Conservation (phyloP, 2,113 vertebrate genomes). For the Oceanodroma tethys region DNA sequence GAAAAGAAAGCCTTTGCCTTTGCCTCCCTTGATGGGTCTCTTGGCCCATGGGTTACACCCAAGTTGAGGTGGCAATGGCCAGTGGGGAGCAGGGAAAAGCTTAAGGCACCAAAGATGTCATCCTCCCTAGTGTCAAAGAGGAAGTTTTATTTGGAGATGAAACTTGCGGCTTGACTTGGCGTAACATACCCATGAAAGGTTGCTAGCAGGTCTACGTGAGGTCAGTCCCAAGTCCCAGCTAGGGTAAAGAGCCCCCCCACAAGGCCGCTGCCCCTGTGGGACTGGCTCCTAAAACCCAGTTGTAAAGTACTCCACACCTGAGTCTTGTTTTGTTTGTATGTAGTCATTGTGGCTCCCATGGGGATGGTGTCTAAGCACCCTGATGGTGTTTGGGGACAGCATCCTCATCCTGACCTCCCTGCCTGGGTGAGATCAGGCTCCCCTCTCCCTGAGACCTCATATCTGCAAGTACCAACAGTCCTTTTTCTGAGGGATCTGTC, state of each 20-base stretch:
- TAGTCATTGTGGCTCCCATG: not conserved
- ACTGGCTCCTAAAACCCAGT: not conserved
- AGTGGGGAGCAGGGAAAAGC: not conserved
- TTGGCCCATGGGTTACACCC: not conserved
- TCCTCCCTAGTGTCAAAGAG: not conserved
- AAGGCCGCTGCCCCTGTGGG: not conserved
- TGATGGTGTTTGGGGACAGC: not conserved
- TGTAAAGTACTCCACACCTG: not conserved
- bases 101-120: not conserved
- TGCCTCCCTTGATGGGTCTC: not conserved
- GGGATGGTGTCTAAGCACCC: not conserved
- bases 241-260: accelerated
- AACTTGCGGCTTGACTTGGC: not conserved
- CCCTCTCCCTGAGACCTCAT: not conserved
- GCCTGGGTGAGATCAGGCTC: not conserved
- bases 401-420: not conserved
- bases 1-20: not conserved
- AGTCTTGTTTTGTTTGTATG: not conserved
- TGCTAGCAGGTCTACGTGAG: not conserved
- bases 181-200: not conserved
- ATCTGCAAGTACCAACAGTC: not conserved
- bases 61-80: not conserved
- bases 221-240: not conserved
- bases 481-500: not conserved
- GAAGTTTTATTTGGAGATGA: not conserved